Percentiles rank a stretch among this genome's conserved stretches.
These are phyloP conservation scores for Acanthosepion lycidas DNA, from an alignment of 2,888 invertebrate species.

Conservation along the genomic window DNA sequence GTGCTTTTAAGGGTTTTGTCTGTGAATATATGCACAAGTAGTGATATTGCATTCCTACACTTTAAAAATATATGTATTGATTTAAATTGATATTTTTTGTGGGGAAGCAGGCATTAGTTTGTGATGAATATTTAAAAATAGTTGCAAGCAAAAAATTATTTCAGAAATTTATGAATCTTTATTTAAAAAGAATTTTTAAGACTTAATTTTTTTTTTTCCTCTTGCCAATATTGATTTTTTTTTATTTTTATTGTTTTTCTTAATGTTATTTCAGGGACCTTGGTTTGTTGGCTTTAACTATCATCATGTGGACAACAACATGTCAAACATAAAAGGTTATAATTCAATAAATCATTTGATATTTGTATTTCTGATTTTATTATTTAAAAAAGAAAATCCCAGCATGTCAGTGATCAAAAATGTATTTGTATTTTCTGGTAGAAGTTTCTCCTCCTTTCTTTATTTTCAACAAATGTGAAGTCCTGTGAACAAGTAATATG, in stretches of 20 bases:
- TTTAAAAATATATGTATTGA: too few species aligned
- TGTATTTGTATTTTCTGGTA: not conserved
- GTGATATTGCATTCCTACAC: too few species aligned
- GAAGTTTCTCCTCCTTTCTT: not conserved
- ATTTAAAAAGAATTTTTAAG: too few species aligned
- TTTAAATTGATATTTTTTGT: too few species aligned
- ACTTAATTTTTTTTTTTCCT: too few species aligned
- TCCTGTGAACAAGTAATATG: not conserved
- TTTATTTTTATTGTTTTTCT: not conserved
- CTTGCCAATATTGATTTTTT: not conserved
- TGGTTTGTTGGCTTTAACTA: not conserved
- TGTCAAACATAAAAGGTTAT: not conserved
- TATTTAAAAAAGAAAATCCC: not conserved
- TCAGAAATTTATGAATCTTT: too few species aligned
- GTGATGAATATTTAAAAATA: too few species aligned
- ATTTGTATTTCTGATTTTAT: not conserved
- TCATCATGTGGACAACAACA: not conserved
- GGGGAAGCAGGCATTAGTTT: too few species aligned
- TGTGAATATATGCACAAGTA: too few species aligned
- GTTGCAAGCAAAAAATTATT: too few species aligned
- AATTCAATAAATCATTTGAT: conserved; percentile 33
- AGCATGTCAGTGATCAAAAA: not conserved
- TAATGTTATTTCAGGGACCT: not conserved
- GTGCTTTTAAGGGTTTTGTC: too few species aligned
- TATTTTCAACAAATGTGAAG: not conserved